These are phyloP conservation scores for Aurelia aurita DNA, from an alignment of 30 jellyfish, hydroid and myxozoan species.

Conservation along the genomic window DNA sequence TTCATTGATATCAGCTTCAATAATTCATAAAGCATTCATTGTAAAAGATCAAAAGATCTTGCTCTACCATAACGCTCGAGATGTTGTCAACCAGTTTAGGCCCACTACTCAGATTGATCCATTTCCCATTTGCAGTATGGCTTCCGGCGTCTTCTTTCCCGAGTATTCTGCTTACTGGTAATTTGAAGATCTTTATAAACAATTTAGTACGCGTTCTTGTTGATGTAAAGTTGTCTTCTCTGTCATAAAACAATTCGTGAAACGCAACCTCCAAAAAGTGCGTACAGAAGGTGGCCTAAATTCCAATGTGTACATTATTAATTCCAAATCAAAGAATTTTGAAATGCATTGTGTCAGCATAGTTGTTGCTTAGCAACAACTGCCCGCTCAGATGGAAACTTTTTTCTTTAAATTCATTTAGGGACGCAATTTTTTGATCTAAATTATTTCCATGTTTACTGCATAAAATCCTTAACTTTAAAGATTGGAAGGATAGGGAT, in stretches of 20 bases:
- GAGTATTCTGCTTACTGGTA: no score
- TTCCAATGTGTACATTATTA: constrained; percentile 16
- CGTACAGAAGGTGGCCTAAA: neutral
- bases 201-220: no score
- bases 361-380: constrained; percentile 7
- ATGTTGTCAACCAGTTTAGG: neutral
- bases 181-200: no score
- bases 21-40: constrained; percentile 17
- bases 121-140: no score
- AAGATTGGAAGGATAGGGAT: no score
- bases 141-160: no score
- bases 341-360: constrained; percentile 5
- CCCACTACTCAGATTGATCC: neutral
- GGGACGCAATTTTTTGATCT: no score
- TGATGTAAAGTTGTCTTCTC: no score
- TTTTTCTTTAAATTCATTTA: no score
- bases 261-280: neutral
- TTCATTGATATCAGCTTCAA: constrained; percentile 7
- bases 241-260: neutral
- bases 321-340: neutral
- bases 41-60: constrained; percentile 47
- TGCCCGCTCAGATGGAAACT: neutral
- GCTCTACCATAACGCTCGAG: neutral
- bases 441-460: no score
- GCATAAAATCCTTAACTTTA: no score